phyloP scores from a whole-genome alignment of 2,113 vertebrate genomes.

The Siniperca knerii region DNA sequence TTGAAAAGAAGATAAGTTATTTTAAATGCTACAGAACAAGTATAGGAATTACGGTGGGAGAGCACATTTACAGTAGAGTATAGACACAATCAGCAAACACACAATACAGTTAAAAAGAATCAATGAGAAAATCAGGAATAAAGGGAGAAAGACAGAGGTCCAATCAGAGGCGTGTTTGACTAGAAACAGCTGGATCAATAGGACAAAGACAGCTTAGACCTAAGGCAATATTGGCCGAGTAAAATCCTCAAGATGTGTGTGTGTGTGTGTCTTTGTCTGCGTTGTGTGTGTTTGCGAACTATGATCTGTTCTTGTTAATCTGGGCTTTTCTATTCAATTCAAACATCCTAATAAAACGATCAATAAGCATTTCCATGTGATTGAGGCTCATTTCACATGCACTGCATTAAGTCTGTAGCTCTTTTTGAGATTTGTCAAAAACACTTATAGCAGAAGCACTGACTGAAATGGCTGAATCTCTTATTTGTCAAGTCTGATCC shows the following conservation, averaged over 20 bases:
- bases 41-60: neutral
- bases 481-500: slow-evolving; percentile 9
- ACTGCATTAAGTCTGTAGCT: slow-evolving; percentile 23
- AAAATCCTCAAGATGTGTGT: slow-evolving; percentile 64
- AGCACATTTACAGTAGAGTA: neutral
- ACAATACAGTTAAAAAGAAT: neutral
- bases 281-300: slow-evolving; percentile 46
- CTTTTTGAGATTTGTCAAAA: slow-evolving; percentile 6
- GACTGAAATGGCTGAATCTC: neutral
- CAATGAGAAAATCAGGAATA: neutral
- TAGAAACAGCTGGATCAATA: slow-evolving; percentile 74
- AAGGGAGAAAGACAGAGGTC: slow-evolving; percentile 29
- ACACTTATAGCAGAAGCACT: neutral
- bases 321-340: slow-evolving; percentile 54
- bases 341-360: slow-evolving; percentile 74
- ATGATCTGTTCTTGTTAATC: slow-evolving; percentile 71
- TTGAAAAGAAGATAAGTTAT: neutral
- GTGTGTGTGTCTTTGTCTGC: slow-evolving; percentile 49
- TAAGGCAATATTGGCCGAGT: slow-evolving; percentile 67
- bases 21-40: neutral
- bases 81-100: neutral
- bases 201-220: slow-evolving; percentile 61
- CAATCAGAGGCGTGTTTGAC: slow-evolving; percentile 55
- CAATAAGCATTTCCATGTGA: slow-evolving; percentile 62
- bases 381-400: slow-evolving; percentile 43